Conservation (phyloP, 1,140 invertebrate species). For the Anoplophora glabripennis region DNA sequence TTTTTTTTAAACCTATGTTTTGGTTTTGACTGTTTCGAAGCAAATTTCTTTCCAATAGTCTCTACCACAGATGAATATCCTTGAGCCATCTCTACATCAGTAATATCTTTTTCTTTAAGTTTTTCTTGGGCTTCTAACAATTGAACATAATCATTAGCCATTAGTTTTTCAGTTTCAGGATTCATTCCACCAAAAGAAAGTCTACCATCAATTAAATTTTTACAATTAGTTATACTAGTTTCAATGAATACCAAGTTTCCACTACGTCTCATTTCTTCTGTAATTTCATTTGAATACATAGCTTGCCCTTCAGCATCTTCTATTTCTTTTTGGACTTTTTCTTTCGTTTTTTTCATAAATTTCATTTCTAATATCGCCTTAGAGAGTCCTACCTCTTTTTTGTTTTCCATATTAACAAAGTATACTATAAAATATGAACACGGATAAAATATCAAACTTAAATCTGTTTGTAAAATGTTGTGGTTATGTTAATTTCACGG, state of each 20-base stretch:
- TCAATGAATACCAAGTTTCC: slow-evolving; percentile 69
- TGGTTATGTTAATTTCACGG: too few relatives aligned
- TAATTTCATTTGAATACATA: slow-evolving; percentile 52
- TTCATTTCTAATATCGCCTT: slow-evolving; percentile 75
- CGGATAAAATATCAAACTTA: too few relatives aligned
- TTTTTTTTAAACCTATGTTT: slow-evolving; percentile 26
- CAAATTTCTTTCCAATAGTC: slow-evolving; percentile 51
- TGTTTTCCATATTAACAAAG: slow-evolving; percentile 13
- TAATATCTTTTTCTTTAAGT: slow-evolving; percentile 62
- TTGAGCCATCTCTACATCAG: slow-evolving; percentile 68
- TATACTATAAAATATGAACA: too few relatives aligned
- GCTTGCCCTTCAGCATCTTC: slow-evolving; percentile 69
- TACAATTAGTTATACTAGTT: slow-evolving; percentile 72
- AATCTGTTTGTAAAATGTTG: too few relatives aligned
- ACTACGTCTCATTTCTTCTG: slow-evolving; percentile 57
- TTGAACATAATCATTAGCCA: slow-evolving; percentile 56
- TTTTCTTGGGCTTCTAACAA: slow-evolving; percentile 47
- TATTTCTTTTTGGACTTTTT: slow-evolving; percentile 71
- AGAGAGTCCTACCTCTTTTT: slow-evolving; percentile 52
- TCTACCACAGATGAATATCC: slow-evolving; percentile 47
- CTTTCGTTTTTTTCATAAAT: slow-evolving; percentile 89
- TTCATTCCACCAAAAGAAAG: slow-evolving; percentile 87
- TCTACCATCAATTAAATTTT: slow-evolving; percentile 73
- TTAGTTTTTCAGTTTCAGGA: slow-evolving; percentile 76
- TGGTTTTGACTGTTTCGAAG: slow-evolving; percentile 32